A percentile compares a stretch with the other conserved stretches of the same genome.
These are phyloP conservation scores for Hyles vespertilio DNA, from an alignment of 1,140 invertebrate genomes.

Conservation along the genomic window DNA sequence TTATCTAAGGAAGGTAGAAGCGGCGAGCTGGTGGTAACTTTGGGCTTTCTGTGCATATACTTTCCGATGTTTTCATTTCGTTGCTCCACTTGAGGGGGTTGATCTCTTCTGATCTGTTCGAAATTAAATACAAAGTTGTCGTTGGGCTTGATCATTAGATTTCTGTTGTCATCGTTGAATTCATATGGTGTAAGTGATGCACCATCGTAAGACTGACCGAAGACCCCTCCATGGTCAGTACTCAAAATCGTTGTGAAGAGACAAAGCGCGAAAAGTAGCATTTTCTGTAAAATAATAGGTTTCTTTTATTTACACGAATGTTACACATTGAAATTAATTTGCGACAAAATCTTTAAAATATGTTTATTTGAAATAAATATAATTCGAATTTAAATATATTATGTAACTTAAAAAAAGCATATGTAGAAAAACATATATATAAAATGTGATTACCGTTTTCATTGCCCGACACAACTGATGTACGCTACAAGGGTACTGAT, in stretches of 20 bases:
- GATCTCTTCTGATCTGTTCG: conserved; percentile 26
- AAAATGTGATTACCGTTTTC: background rate
- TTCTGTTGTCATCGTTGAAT: conserved; percentile 22
- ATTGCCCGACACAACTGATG: too few relatives aligned
- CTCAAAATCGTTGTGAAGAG: background rate
- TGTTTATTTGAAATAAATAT: too few relatives aligned
- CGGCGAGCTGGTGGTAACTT: conserved; percentile 8
- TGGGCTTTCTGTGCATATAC: conserved; percentile 27
- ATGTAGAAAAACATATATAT: background rate
- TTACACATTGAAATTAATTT: too few relatives aligned
- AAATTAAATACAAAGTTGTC: conserved; percentile 34
- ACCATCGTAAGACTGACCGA: background rate
- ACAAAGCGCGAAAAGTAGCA: conserved; percentile 12
- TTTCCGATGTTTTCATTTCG: conserved; percentile 34
- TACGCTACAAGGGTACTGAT: too few relatives aligned
- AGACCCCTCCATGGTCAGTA: background rate
- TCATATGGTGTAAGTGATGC: conserved; percentile 8
- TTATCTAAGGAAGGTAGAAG: background rate
- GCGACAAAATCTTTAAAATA: too few relatives aligned
- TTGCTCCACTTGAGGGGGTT: conserved; percentile 29
- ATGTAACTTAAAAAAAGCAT: too few relatives aligned
- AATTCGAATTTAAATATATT: too few relatives aligned
- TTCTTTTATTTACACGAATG: too few relatives aligned
- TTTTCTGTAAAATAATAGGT: conserved; percentile 14
- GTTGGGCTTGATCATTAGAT: conserved; percentile 21